A percentile compares a stretch with the other conserved stretches of the same genome.
These are phyloP conservation scores for Lytechinus pictus DNA, from an alignment of 35 echinoderm and acorn worm species.

Conservation along the genomic window DNA sequence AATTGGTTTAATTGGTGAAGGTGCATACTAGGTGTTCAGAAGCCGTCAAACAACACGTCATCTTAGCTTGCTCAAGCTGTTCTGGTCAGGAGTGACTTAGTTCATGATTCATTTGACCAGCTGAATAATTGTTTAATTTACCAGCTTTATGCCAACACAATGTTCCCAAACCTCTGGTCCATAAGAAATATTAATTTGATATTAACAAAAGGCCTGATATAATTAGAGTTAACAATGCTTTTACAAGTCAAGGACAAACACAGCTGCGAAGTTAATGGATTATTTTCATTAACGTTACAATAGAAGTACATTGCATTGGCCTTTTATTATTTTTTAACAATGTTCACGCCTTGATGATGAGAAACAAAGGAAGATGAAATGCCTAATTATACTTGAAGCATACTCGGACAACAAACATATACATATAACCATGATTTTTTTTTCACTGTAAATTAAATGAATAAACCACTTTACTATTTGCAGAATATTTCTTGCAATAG, in stretches of 20 bases:
- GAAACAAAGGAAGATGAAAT: too few relatives aligned
- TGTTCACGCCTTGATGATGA: too few relatives aligned
- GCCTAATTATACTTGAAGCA: too few relatives aligned
- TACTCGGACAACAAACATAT: too few relatives aligned
- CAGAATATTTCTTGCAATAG: too few relatives aligned
- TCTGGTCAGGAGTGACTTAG: background rate
- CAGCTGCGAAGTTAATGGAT: background rate
- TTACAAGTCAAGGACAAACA: background rate
- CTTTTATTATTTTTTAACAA: too few relatives aligned
- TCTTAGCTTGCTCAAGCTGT: background rate
- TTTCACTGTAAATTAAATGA: too few relatives aligned
- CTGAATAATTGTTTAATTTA: slow-evolving; percentile 15
- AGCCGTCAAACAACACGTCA: background rate
- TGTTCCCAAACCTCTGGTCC: background rate
- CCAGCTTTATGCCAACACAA: background rate
- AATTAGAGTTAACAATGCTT: background rate
- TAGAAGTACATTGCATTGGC: too few relatives aligned
- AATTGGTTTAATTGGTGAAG: slow-evolving; percentile 7
- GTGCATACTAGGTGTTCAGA: background rate
- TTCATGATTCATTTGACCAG: background rate
- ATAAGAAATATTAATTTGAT: background rate
- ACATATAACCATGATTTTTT: too few relatives aligned
- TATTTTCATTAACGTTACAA: too few relatives aligned
- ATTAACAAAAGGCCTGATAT: background rate
- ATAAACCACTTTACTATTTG: too few relatives aligned